Evolutionary conservation across 2,797 vertebrate species (phyloP).

Genomic region (Cossypha niveicapilla): DNA sequence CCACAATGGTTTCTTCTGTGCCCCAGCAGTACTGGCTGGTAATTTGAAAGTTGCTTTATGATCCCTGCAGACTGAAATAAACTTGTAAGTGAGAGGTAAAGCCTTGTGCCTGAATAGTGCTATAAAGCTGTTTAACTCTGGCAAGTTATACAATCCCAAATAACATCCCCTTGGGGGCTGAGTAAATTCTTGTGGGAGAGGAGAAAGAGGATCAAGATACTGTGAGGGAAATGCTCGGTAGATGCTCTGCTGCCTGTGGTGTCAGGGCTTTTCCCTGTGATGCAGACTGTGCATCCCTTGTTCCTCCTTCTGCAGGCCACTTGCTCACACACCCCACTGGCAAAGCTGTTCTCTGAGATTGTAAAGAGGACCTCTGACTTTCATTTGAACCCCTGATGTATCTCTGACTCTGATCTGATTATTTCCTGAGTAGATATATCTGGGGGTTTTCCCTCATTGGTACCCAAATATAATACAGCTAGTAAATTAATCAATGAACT

Average conservation of each 20-base stretch:
- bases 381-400: background rate
- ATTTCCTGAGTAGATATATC: background rate
- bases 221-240: background rate
- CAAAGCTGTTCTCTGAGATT: background rate
- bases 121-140: constrained; percentile 43
- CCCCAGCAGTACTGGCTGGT: background rate
- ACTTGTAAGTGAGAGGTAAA: constrained; percentile 28
- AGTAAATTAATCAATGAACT: background rate
- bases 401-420: background rate
- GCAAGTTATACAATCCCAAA: constrained; percentile 10
- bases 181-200: constrained; percentile 32
- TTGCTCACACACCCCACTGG: background rate
- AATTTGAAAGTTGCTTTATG: constrained; percentile 52
- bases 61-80: constrained; percentile 51
- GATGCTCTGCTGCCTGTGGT: rapidly evolving
- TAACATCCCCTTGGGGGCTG: background rate
- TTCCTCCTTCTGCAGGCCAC: background rate
- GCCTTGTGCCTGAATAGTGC: constrained; percentile 24
- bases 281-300: rapidly evolving
- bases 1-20: background rate
- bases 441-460: rapidly evolving
- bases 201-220: background rate
- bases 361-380: background rate
- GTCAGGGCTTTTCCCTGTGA: background rate
- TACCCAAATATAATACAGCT: background rate